Evolutionary conservation across 2,113 vertebrate species (phyloP).

Genomic region (Galemys pyrenaicus): DNA sequence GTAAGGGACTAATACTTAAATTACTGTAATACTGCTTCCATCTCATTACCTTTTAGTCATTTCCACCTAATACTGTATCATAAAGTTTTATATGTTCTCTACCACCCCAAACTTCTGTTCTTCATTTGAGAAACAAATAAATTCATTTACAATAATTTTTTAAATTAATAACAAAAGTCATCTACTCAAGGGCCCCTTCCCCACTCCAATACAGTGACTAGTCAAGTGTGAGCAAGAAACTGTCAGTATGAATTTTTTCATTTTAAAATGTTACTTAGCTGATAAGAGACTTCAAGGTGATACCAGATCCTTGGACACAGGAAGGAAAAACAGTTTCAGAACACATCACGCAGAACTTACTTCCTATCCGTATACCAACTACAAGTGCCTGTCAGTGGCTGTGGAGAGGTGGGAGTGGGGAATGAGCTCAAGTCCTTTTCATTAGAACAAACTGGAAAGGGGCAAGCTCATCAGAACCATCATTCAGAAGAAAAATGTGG

Average conservation of each 20-base stretch:
- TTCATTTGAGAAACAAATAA: background rate
- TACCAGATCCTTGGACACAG: background rate
- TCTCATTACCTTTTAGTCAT: background rate
- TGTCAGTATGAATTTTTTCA: background rate
- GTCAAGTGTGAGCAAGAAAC: background rate
- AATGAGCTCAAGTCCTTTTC: background rate
- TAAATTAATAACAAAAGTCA: too few relatives aligned
- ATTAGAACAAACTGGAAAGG: conserved; percentile 27
- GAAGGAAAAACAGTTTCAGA: background rate
- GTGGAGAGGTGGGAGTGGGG: background rate
- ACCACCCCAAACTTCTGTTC: conserved; percentile 2
- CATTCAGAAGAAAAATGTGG: background rate
- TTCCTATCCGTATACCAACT: conserved; percentile 39
- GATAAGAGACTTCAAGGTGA: background rate
- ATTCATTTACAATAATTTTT: background rate
- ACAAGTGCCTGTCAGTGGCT: background rate
- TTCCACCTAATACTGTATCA: background rate
- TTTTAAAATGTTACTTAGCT: conserved; percentile 47
- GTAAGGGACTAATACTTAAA: background rate
- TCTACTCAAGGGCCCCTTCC: too few relatives aligned
- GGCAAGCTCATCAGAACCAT: background rate
- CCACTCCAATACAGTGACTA: background rate
- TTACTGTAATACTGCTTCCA: background rate
- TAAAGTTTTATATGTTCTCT: background rate
- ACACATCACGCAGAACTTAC: background rate